A percentile compares a stretch with the other conserved stretches of the same genome.
These are phyloP conservation scores for Cecidostiba fungosa DNA, from an alignment of 2,888 invertebrate genomes.

Conservation along the genomic window DNA sequence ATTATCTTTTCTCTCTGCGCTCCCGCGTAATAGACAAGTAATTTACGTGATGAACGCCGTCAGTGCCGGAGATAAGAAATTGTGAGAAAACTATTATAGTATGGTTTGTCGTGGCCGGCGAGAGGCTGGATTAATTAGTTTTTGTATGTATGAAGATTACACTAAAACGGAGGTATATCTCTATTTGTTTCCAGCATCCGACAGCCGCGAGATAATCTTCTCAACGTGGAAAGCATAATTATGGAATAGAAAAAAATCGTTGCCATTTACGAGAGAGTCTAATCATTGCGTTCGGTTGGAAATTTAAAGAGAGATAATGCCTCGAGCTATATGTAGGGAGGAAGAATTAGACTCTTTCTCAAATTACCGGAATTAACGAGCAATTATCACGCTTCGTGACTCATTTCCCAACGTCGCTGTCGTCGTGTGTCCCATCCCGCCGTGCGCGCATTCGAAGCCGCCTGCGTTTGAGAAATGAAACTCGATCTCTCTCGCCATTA, in stretches of 20 bases:
- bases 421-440: background rate
- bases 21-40: conserved; percentile 23
- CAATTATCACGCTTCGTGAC: conserved; percentile 56
- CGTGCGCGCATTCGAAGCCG: conserved; percentile 9
- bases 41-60: background rate
- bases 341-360: conserved; percentile 49
- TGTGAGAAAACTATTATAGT: conserved; percentile 1
- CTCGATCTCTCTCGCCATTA: background rate
- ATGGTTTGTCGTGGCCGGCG: background rate
- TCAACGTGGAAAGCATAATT: too few relatives aligned
- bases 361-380: conserved; percentile 58
- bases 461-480: conserved; percentile 21
- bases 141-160: too few relatives aligned
- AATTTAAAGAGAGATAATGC: conserved; percentile 48
- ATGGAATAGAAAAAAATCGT: too few relatives aligned
- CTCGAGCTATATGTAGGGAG: background rate
- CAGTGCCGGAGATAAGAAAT: conserved; percentile 23
- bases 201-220: too few relatives aligned
- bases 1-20: conserved; percentile 13
- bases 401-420: conserved; percentile 45
- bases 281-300: background rate
- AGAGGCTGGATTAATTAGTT: background rate
- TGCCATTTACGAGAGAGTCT: background rate
- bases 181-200: too few relatives aligned
- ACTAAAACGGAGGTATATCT: too few relatives aligned